These are phyloP conservation scores for Desoria tigrina DNA, from an alignment of 2,888 invertebrate genomes.

Conservation along the genomic window DNA sequence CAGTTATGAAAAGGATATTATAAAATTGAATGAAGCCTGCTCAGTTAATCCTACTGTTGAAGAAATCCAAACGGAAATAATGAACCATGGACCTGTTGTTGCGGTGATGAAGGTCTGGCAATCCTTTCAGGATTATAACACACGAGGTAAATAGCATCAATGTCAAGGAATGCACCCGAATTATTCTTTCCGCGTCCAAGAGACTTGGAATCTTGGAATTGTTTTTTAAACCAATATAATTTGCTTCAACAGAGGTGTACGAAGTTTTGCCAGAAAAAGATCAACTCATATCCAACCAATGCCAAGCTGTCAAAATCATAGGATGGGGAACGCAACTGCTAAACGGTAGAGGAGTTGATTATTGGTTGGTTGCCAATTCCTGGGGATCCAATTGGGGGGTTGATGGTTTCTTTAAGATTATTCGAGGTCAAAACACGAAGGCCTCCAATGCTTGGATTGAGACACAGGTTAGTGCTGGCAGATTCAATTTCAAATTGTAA, in stretches of 20 bases:
- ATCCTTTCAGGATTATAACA: constrained; percentile 78
- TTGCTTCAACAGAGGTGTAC: too few species aligned
- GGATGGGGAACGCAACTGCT: constrained; percentile 78
- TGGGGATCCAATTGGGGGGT: constrained; percentile 94
- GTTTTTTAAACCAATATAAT: too few species aligned
- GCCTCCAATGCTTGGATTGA: too few species aligned
- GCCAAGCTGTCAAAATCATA: constrained; percentile 82
- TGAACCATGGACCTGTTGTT: constrained; percentile 83
- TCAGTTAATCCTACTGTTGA: constrained; percentile 26
- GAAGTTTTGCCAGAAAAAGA: too few species aligned
- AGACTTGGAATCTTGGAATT: too few species aligned
- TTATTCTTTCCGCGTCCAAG: too few species aligned
- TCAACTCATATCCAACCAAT: constrained; percentile 57
- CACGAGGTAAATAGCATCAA: constrained; percentile 62
- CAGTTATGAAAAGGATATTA: constrained; percentile 67
- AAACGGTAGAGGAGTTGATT: constrained; percentile 66
- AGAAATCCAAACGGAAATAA: constrained; percentile 69
- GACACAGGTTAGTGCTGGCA: too few species aligned
- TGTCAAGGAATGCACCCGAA: too few species aligned
- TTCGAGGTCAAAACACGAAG: constrained; percentile 75
- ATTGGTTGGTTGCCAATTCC: constrained; percentile 89
- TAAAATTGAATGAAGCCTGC: constrained; percentile 67
- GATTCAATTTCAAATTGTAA: too few species aligned
- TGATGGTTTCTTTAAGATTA: constrained; percentile 81
- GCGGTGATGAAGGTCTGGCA: constrained; percentile 82